A percentile compares a stretch with the other conserved stretches of the same genome.
Conservation (phyloP, 2,797 vertebrate species). For the Varecia variegata region DNA sequence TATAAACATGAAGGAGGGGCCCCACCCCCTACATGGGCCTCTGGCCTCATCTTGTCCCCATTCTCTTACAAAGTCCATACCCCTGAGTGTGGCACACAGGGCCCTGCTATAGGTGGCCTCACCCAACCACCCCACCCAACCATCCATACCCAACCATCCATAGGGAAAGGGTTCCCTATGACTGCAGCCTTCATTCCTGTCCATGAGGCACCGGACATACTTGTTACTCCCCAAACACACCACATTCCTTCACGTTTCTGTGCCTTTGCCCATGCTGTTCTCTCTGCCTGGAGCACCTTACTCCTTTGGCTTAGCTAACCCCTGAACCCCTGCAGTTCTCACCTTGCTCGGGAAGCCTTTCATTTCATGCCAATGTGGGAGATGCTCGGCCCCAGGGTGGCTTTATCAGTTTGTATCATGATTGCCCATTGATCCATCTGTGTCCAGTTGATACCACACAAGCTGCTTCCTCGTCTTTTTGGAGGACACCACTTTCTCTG, state of each 20-base stretch:
- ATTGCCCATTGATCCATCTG: neutral
- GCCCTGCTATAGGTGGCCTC: neutral
- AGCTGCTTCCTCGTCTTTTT: neutral
- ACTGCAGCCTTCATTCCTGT: neutral
- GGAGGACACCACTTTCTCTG: neutral
- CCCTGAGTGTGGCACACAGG: neutral
- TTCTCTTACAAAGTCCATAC: neutral
- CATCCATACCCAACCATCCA: no score
- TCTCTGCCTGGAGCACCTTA: neutral
- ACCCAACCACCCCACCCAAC: no score
- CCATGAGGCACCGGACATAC: neutral
- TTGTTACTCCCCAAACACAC: neutral
- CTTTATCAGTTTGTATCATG: neutral
- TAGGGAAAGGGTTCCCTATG: neutral
- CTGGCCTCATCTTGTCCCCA: neutral
- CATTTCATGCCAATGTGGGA: neutral
- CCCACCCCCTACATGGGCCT: no score
- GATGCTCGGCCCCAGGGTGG: fast-evolving
- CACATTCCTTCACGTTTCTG: neutral
- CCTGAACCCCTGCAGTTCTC: neutral
- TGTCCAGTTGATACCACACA: neutral
- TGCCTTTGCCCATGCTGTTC: neutral
- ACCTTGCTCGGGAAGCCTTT: neutral
- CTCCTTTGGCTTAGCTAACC: neutral
- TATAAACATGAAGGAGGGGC: neutral